phyloP scores from a whole-genome alignment of 1,140 invertebrate species.

The Cotesia chilonis region DNA sequence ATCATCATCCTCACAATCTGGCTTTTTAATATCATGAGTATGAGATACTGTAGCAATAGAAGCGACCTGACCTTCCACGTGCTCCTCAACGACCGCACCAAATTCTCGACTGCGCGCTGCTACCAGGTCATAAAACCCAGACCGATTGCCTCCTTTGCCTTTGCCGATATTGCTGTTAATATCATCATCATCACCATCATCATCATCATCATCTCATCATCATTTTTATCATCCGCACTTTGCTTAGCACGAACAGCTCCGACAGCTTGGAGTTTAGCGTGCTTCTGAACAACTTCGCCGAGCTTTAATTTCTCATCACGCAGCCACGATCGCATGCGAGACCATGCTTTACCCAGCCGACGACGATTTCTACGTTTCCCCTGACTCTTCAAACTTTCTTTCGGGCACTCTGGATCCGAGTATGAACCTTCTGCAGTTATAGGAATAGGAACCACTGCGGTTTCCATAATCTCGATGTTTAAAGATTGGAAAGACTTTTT shows the following conservation, averaged over 20 bases:
- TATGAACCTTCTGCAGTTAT: conserved; percentile 37
- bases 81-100: conserved; percentile 48
- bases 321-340: conserved; percentile 66
- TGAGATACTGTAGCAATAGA: conserved; percentile 46
- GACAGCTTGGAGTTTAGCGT: too few relatives aligned
- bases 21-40: conserved; percentile 24
- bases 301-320: conserved; percentile 64
- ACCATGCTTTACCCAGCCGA: conserved; percentile 65
- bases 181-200: conserved; percentile 63
- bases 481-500: background rate
- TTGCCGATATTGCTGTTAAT: conserved; percentile 58
- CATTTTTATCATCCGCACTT: conserved; percentile 62
- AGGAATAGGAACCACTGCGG: background rate
- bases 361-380: conserved; percentile 51
- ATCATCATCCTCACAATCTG: conserved; percentile 14
- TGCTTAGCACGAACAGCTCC: too few relatives aligned
- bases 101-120: conserved; percentile 44
- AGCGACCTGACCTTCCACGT: conserved; percentile 53
- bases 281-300: conserved; percentile 44
- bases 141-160: conserved; percentile 26
- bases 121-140: conserved; percentile 57
- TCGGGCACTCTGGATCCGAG: conserved; percentile 47
- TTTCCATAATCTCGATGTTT: conserved; percentile 16
- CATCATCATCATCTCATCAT: conserved; percentile 65
- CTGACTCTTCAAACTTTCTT: conserved; percentile 12